Base-by-base conservation (phyloP, 2,888 invertebrate species). In the Drosophila nigricruria region DNA sequence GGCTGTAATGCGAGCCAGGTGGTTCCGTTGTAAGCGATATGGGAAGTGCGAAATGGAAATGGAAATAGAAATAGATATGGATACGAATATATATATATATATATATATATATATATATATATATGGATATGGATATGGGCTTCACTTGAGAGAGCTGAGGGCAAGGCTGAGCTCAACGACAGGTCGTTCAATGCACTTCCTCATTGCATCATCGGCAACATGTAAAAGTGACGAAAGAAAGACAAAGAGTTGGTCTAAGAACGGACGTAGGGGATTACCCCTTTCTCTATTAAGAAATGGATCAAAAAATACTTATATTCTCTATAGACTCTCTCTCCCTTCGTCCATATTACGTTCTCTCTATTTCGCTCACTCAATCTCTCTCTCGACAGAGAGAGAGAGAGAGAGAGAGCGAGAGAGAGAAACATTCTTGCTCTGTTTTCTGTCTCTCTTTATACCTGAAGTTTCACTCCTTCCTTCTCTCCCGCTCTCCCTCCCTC, bases 1-100 rank as follows among this genome's bases (percentile, higher is more conserved):
- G n/a, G n/a, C 5, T 45, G 75, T 70, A 75, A 80, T 59, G 10
- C n/a, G 49, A 81, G 57, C 57, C 50, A 34, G 34, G 25, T 30
- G 58, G 68, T 75, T 75, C 68, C 75, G 68, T 53, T 78, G 79
- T 68, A 75, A 80, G 27, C 12, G 65, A 80, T 80, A 72, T 53
- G 53, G 27, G 18, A 49, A 76, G 70, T 56, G 61, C 16, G 18
- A 66, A 42, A n/a, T 20, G 69, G 62, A 45, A 57, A 69, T 62
- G 49, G 49, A 45, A 32, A 27, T 56, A 10, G 58, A 57, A 40
- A 52, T 63, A 30, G 45, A 34, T n/a, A n/a, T 16, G 8, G 30
- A 23, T 20, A 9, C 6, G 12, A 3, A 38, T 16, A 8, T n/a
- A n/a, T n/a, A 38, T 16, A 8, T n/a, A 38, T 16, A 8, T n/a